phyloP scores from a whole-genome alignment of 2,113 vertebrate species.

The Lota lota region DNA sequence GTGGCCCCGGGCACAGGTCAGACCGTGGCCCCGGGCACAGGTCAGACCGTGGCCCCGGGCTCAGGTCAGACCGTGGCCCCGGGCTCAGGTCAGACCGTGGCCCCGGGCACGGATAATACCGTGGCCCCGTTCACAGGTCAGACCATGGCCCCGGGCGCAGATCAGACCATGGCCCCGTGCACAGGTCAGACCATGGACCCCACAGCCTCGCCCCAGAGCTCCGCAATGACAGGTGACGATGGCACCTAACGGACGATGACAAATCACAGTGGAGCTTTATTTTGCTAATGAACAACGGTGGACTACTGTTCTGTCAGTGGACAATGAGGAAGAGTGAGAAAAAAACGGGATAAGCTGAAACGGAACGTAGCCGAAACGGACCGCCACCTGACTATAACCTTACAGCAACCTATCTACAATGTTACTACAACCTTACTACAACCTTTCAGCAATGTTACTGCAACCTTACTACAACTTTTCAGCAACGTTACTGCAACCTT shows the following conservation, averaged over 20 bases:
- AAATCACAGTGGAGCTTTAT: constrained; percentile 23
- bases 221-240: constrained; percentile 35
- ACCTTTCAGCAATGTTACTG: too few relatives aligned
- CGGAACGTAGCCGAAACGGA: constrained; percentile 32
- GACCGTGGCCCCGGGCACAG: background rate
- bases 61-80: background rate
- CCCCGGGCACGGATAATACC: background rate
- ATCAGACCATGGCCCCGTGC: constrained; percentile 13
- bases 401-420: too few relatives aligned
- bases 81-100: constrained; percentile 27
- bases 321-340: background rate
- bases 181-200: constrained; percentile 18
- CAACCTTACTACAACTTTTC: too few relatives aligned
- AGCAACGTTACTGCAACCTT: too few relatives aligned
- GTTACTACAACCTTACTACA: too few relatives aligned
- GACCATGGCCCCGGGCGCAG: constrained; percentile 25
- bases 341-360: constrained; percentile 57
- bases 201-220: constrained; percentile 35
- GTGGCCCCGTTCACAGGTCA: constrained; percentile 33
- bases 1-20: constrained; percentile 30
- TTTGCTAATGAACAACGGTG: constrained; percentile 49
- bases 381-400: too few relatives aligned
- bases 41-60: background rate
- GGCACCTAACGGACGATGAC: constrained; percentile 43
- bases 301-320: background rate